Evolutionary conservation across 2,113 vertebrate genomes (phyloP).

Genomic region (Hippocampus guttulatus): DNA sequence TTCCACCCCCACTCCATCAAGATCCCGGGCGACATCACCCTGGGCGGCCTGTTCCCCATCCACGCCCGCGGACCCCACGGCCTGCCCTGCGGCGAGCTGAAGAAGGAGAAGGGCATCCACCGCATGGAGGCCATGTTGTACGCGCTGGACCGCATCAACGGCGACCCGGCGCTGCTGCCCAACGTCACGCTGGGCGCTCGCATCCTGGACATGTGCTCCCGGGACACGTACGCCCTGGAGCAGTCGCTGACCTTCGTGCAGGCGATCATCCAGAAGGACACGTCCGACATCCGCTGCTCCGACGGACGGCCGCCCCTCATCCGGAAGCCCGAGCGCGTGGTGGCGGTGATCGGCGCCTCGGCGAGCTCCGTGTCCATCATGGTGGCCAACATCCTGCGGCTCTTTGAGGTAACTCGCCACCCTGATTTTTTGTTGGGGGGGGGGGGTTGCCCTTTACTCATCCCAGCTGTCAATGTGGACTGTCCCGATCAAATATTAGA

Average conservation of each 20-base stretch:
- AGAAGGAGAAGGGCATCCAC: slow-evolving; percentile 90
- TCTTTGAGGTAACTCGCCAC: slow-evolving; percentile 77
- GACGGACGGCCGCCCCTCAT: slow-evolving; percentile 77
- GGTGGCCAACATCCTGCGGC: slow-evolving; percentile 87
- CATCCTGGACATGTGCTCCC: slow-evolving; percentile 85
- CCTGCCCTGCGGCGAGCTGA: slow-evolving; percentile 79
- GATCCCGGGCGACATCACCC: slow-evolving; percentile 80
- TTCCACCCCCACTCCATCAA: slow-evolving; percentile 80
- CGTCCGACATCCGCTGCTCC: slow-evolving; percentile 76
- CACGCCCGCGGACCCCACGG: slow-evolving; percentile 81
- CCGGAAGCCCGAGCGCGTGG: slow-evolving; percentile 79
- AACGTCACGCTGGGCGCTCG: slow-evolving; percentile 84
- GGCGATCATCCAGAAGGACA: slow-evolving; percentile 80
- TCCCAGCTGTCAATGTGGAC: no score
- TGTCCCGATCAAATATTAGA: no score
- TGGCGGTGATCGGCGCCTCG: slow-evolving; percentile 84
- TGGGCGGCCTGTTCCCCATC: slow-evolving; percentile 88
- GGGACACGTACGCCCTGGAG: slow-evolving; percentile 88
- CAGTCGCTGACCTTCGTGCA: slow-evolving; percentile 88
- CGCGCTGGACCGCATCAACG: slow-evolving; percentile 85
- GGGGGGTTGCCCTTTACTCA: no score
- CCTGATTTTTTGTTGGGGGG: no score
- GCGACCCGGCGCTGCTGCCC: slow-evolving; percentile 78
- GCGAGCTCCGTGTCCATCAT: slow-evolving; percentile 87
- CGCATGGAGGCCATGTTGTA: slow-evolving; percentile 91